Evolutionary conservation across 1,140 invertebrate genomes (phyloP).

Genomic region (Atta texana): DNA sequence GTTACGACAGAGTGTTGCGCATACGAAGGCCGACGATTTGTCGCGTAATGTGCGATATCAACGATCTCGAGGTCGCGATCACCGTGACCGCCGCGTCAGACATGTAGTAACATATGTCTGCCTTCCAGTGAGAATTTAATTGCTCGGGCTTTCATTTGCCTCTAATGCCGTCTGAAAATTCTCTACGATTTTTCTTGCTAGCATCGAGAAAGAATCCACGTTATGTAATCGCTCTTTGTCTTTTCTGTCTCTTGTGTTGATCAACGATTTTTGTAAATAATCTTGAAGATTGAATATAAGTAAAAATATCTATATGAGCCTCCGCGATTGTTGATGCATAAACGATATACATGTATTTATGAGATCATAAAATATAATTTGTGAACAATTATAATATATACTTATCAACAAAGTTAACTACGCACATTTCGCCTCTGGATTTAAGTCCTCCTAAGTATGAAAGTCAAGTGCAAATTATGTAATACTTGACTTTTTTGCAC

Average conservation of each 20-base stretch:
- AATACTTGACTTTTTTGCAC: no score
- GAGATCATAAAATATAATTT: no score
- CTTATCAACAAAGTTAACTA: no score
- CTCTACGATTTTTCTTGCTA: slow-evolving; percentile 76
- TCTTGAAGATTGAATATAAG: not conserved
- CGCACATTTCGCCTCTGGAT: no score
- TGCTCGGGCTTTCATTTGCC: slow-evolving; percentile 78
- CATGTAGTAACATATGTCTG: slow-evolving; percentile 82
- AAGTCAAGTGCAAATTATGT: no score
- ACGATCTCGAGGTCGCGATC: slow-evolving; percentile 83
- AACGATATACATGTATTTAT: no score
- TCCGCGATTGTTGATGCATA: no score
- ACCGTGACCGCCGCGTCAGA: slow-evolving; percentile 82
- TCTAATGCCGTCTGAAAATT: slow-evolving; percentile 60
- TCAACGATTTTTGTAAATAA: not conserved
- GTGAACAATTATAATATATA: no score
- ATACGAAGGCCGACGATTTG: slow-evolving; percentile 72
- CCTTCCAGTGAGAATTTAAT: slow-evolving; percentile 84
- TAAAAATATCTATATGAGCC: no score
- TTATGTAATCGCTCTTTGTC: not conserved
- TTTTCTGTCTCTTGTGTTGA: not conserved
- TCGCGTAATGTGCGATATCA: slow-evolving; percentile 83
- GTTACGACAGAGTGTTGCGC: slow-evolving; percentile 58
- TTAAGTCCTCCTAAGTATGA: no score
- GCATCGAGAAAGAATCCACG: slow-evolving; percentile 77